Conservation (phyloP, 1,140 invertebrate species). For the Rhagoletis zephyria region DNA sequence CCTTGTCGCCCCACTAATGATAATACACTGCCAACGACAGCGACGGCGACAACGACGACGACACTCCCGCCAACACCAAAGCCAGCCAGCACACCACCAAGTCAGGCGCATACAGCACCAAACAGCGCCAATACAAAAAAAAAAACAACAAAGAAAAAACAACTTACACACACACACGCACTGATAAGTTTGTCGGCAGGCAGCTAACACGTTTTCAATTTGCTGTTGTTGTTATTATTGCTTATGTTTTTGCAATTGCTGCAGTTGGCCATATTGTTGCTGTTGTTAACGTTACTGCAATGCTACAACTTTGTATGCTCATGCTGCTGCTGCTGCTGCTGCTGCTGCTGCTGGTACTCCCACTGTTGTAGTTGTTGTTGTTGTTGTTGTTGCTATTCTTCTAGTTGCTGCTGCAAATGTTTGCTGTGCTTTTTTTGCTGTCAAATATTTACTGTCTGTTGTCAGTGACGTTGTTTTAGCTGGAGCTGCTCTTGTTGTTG, state of each 20-base stretch:
- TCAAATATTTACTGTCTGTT: background rate
- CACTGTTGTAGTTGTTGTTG: background rate
- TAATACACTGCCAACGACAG: background rate
- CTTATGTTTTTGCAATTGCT: background rate
- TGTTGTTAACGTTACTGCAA: background rate
- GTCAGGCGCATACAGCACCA: background rate
- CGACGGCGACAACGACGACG: background rate
- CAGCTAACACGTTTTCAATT: slow-evolving; percentile 29
- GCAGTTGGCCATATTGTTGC: background rate
- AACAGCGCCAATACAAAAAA: background rate
- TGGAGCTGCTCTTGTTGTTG: background rate
- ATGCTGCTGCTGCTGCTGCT: background rate
- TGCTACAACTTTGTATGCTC: background rate
- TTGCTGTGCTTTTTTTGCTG: background rate
- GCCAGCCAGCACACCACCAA: background rate
- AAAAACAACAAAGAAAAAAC: background rate
- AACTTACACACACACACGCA: background rate
- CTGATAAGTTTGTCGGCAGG: background rate
- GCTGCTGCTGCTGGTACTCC: background rate
- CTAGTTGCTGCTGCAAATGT: background rate
- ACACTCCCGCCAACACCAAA: slow-evolving; percentile 52
- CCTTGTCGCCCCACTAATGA: slow-evolving; percentile 35
- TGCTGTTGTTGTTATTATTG: background rate
- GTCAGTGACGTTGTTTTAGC: background rate
- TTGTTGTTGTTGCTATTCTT: background rate